These are phyloP conservation scores for Galbula dea DNA, from an alignment of 2,113 vertebrate species.

Conservation along the genomic window DNA sequence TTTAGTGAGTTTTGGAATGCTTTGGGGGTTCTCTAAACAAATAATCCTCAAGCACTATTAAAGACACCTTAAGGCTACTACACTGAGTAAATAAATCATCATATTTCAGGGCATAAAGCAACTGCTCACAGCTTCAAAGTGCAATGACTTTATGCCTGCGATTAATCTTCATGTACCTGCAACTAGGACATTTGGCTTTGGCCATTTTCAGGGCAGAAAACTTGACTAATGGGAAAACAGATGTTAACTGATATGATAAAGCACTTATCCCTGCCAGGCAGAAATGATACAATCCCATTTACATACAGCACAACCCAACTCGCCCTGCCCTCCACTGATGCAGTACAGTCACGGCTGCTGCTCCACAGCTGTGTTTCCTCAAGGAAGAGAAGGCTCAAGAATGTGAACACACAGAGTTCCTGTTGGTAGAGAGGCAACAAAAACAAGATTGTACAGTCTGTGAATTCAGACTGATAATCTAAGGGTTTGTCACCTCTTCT, in stretches of 20 bases:
- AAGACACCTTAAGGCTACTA: neutral
- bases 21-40: neutral
- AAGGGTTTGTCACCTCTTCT: neutral
- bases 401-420: neutral
- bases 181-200: neutral
- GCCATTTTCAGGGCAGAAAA: neutral
- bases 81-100: neutral
- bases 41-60: neutral
- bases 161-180: neutral
- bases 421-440: constrained; percentile 10
- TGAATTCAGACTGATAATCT: neutral
- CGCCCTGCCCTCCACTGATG: neutral
- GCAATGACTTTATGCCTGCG: neutral
- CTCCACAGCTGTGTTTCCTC: constrained; percentile 56
- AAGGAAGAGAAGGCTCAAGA: constrained; percentile 43
- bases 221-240: neutral
- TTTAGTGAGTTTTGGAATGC: neutral
- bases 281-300: neutral
- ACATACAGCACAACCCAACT: neutral
- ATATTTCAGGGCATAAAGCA: neutral
- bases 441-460: neutral
- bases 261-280: neutral
- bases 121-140: neutral
- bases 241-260: neutral
- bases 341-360: neutral